phyloP scores from a whole-genome alignment of 2,888 invertebrate genomes.

The Physocephala rufipes region DNA sequence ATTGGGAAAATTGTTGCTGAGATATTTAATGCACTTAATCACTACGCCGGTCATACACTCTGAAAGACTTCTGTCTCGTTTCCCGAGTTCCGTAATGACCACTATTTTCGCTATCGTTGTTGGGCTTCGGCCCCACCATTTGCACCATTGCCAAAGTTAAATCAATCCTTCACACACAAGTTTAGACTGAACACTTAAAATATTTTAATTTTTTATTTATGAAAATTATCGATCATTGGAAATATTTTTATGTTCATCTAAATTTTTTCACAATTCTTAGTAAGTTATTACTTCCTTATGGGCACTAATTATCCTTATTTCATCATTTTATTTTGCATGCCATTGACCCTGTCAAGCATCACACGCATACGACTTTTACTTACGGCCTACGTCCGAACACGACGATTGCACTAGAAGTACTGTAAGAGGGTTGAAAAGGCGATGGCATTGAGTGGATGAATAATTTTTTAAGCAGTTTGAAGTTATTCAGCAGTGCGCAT shows the following conservation, averaged over 20 bases:
- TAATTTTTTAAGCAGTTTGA: constrained; percentile 29
- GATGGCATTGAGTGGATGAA: constrained; percentile 41
- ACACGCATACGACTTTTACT: constrained; percentile 43
- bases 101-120: background rate
- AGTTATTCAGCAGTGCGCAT: constrained; percentile 11
- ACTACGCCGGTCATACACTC: background rate
- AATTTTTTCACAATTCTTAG: background rate
- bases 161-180: constrained; percentile 4
- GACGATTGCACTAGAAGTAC: constrained; percentile 62
- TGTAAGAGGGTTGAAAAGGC: constrained; percentile 52
- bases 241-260: too few relatives aligned
- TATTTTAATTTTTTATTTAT: constrained; percentile 11
- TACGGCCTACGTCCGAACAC: constrained; percentile 57
- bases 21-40: constrained; percentile 3
- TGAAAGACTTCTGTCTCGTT: background rate
- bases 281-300: background rate
- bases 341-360: constrained; percentile 34
- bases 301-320: background rate
- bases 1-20: background rate
- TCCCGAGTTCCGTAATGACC: background rate
- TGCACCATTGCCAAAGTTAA: constrained; percentile 13
- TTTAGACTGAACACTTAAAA: background rate
- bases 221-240: too few relatives aligned
- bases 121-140: constrained; percentile 16
- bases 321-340: constrained; percentile 12